phyloP scores from a whole-genome alignment of 2,888 invertebrate species.

The Lottia gigantea region DNA sequence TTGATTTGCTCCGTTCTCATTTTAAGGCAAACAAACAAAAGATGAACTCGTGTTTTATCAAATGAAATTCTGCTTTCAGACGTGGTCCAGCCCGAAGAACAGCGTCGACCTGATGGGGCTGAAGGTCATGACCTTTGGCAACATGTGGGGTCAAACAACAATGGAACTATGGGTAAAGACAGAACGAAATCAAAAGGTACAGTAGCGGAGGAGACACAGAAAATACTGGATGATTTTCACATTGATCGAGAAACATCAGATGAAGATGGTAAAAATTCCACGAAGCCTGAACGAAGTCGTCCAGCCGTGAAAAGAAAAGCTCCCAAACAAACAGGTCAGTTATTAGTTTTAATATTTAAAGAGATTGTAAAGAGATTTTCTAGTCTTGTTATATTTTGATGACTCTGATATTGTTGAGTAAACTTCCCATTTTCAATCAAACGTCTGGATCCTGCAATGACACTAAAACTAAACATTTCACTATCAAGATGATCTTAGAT shows the following conservation, averaged over 20 bases:
- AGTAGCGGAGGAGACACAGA: constrained; percentile 30
- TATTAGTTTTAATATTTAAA: too few relatives aligned
- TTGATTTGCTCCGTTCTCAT: too few relatives aligned
- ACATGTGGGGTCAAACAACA: neutral
- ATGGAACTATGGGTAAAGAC: constrained; percentile 68
- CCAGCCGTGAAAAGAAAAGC: constrained; percentile 53
- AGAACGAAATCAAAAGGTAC: constrained; percentile 62
- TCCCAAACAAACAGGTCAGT: constrained; percentile 43
- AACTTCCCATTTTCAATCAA: too few relatives aligned
- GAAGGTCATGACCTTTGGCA: constrained; percentile 15
- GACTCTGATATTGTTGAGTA: too few relatives aligned
- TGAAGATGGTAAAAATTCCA: constrained; percentile 21
- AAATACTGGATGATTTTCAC: constrained; percentile 31
- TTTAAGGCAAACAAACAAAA: too few relatives aligned
- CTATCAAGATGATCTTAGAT: too few relatives aligned
- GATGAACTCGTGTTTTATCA: too few relatives aligned
- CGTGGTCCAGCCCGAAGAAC: neutral
- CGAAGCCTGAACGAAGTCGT: constrained; percentile 31
- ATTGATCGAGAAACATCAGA: constrained; percentile 14
- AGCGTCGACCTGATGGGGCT: constrained; percentile 25
- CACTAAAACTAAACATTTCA: too few relatives aligned
- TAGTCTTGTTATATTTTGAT: too few relatives aligned
- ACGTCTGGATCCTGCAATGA: too few relatives aligned
- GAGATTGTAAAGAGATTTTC: too few relatives aligned
- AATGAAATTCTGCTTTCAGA: neutral